phyloP scores from a whole-genome alignment of 2,113 vertebrate species.

The Ictalurus punctatus region DNA sequence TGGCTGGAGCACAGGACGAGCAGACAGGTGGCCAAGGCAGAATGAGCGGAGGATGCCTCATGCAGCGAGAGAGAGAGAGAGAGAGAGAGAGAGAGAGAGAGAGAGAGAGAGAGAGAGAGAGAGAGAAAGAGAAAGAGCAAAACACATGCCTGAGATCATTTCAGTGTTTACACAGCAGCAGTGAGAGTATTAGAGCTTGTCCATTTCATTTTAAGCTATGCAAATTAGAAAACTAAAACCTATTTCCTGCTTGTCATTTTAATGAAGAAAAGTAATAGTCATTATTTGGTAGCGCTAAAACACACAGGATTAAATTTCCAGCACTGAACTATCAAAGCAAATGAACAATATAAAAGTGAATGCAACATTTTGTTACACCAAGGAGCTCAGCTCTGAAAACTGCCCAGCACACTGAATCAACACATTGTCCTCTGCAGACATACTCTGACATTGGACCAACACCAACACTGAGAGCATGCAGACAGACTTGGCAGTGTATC shows the following conservation, averaged over 20 bases:
- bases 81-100: not conserved
- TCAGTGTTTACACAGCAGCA: not conserved
- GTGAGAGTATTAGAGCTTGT: not conserved
- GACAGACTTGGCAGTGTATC: conserved; percentile 35
- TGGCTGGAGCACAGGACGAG: conserved; percentile 29
- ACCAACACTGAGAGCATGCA: conserved; percentile 36
- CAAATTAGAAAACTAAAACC: not conserved
- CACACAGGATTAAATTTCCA: not conserved
- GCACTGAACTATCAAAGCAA: not conserved
- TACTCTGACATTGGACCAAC: conserved; percentile 20
- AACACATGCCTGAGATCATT: conserved; percentile 13
- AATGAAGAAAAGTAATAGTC: not conserved
- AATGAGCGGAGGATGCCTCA: conserved; percentile 47
- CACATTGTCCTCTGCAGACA: conserved; percentile 40
- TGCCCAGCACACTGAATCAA: conserved; percentile 13
- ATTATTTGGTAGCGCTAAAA: not conserved
- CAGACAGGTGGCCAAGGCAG: conserved; percentile 49
- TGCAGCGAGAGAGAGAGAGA: conserved; percentile 4
- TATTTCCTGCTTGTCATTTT: not conserved
- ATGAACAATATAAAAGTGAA: not conserved
- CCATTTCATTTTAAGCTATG: not conserved
- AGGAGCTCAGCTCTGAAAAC: conserved; percentile 5
- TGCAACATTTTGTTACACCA: not conserved
- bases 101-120: not conserved
- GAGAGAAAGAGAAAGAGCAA: conserved; percentile 21